Evolutionary conservation across 2,113 vertebrate species (phyloP).

Genomic region (Athene cunicularia): DNA sequence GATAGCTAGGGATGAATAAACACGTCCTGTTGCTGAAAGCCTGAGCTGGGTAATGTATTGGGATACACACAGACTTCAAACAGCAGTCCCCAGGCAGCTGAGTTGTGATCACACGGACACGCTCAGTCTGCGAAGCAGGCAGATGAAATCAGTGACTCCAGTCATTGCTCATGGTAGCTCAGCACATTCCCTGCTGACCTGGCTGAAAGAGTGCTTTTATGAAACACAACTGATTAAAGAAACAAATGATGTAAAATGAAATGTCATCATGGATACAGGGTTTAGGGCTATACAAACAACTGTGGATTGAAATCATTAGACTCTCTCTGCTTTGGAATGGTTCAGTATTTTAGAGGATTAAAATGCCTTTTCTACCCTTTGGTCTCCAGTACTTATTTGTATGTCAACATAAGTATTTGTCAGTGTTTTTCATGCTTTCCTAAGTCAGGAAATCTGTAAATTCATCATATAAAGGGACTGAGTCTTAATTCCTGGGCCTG

Average conservation of each 20-base stretch:
- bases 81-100: background rate
- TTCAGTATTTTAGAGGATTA: slow-evolving; percentile 62
- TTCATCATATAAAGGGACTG: slow-evolving; percentile 45
- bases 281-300: slow-evolving; percentile 57
- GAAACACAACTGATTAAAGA: slow-evolving; percentile 63
- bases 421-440: slow-evolving; percentile 49
- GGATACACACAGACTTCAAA: background rate
- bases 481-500: slow-evolving; percentile 32
- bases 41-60: background rate
- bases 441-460: slow-evolving; percentile 56
- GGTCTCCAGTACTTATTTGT: slow-evolving; percentile 54
- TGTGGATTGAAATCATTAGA: slow-evolving; percentile 61
- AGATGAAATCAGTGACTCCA: slow-evolving; percentile 33
- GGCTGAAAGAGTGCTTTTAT: slow-evolving; percentile 52
- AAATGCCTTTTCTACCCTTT: slow-evolving; percentile 62
- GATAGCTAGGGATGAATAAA: slow-evolving; percentile 29
- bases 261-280: slow-evolving; percentile 57
- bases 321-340: slow-evolving; percentile 20
- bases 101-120: background rate
- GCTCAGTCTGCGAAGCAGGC: background rate
- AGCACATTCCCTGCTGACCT: slow-evolving; percentile 66
- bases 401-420: slow-evolving; percentile 63
- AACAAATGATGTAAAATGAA: slow-evolving; percentile 72
- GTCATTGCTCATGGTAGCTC: slow-evolving; percentile 43
- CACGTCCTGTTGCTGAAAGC: slow-evolving; percentile 16